A percentile compares a stretch with the other conserved stretches of the same genome.
These are phyloP conservation scores for Chlorodrepanis virens DNA, from an alignment of 2,113 vertebrate genomes.

Conservation along the genomic window DNA sequence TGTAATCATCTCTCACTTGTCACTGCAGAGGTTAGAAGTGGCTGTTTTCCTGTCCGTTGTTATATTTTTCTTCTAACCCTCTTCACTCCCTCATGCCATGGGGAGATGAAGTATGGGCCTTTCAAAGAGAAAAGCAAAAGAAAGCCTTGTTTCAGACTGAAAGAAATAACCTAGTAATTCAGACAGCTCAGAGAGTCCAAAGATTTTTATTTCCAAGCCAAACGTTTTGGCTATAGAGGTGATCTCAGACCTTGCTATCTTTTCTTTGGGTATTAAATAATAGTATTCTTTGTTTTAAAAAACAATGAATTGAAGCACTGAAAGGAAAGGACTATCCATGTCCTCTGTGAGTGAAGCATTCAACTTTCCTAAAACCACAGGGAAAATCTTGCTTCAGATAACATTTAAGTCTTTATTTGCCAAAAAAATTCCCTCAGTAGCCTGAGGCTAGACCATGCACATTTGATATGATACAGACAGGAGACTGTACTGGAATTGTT, in stretches of 20 bases:
- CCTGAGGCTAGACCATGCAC: not conserved
- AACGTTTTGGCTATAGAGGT: not conserved
- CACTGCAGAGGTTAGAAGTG: not conserved
- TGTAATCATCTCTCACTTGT: not conserved
- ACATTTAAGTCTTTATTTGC: not conserved
- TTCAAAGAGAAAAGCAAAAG: not conserved
- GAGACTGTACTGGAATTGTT: not conserved
- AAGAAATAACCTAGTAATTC: not conserved
- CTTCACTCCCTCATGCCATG: not conserved
- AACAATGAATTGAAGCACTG: not conserved
- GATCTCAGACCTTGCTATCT: not conserved
- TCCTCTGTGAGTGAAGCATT: not conserved
- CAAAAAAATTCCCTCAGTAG: not conserved
- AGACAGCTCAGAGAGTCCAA: not conserved
- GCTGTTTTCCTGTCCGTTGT: not conserved
- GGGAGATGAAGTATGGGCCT: not conserved
- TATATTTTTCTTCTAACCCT: not conserved
- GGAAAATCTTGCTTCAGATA: not conserved
- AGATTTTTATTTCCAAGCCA: not conserved
- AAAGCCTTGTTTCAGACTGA: not conserved
- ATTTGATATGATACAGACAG: not conserved
- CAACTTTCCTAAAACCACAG: not conserved
- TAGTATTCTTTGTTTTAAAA: not conserved
- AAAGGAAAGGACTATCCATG: not conserved
- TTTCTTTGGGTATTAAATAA: constrained; percentile 2